Percentiles rank a stretch among this genome's conserved stretches.
phyloP scores from a whole-genome alignment of 2,113 vertebrate genomes.

The Brachirus orientalis region DNA sequence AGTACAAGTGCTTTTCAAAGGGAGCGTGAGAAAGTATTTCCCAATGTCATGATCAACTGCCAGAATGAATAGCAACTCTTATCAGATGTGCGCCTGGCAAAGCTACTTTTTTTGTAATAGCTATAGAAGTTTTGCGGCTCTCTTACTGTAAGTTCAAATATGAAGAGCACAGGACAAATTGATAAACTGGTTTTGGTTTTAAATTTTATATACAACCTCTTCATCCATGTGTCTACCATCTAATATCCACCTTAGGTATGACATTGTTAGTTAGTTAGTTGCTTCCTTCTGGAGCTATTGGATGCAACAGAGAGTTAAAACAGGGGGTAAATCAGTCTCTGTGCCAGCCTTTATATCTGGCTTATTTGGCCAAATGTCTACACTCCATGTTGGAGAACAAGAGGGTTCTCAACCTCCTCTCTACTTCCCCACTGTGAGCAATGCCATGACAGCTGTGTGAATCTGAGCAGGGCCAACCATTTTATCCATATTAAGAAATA shows the following conservation, averaged over 20 bases:
- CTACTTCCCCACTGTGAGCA: not conserved
- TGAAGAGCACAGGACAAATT: no score
- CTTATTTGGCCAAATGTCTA: not conserved
- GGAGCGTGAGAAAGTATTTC: no score
- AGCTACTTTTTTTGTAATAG: no score
- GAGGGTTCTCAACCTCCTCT: not conserved
- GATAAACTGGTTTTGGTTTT: no score
- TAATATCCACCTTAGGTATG: not conserved
- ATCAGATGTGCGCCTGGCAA: no score
- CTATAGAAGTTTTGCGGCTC: no score
- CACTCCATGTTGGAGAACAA: not conserved
- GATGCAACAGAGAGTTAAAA: not conserved
- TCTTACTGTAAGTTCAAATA: no score
- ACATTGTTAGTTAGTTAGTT: not conserved
- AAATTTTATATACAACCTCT: not conserved
- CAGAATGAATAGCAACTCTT: no score
- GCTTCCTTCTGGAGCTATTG: not conserved
- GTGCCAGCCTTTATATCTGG: not conserved
- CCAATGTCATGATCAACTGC: no score
- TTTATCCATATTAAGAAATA: not conserved
- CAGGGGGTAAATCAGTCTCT: not conserved
- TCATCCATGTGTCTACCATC: not conserved
- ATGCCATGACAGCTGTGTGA: conserved; percentile 5
- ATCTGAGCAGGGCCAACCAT: not conserved
- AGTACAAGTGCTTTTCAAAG: no score